Percentiles rank a stretch among this genome's conserved stretches.
These are phyloP conservation scores for Labeo catla DNA, from an alignment of 2,113 vertebrate species.

Conservation along the genomic window DNA sequence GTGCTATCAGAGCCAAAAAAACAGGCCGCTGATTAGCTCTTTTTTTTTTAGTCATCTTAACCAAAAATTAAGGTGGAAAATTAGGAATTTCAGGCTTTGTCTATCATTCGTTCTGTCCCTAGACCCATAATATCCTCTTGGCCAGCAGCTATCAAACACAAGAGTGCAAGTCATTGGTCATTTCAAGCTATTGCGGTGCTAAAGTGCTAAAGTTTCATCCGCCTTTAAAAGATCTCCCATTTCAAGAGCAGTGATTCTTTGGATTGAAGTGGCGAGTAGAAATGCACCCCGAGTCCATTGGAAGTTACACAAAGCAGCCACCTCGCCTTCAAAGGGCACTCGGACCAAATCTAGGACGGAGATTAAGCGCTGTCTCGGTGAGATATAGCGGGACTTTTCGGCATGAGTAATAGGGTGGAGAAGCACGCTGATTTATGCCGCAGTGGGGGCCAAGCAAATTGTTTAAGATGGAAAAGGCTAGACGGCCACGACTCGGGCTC, in stretches of 20 bases:
- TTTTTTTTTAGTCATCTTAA: constrained; percentile 2
- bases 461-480: constrained; percentile 49
- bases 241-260: constrained; percentile 34
- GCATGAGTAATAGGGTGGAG: constrained; percentile 60
- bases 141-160: constrained; percentile 24
- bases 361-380: constrained; percentile 60
- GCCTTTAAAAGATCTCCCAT: constrained; percentile 12
- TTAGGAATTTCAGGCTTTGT: neutral
- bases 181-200: constrained; percentile 5
- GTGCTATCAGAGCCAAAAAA: constrained; percentile 31
- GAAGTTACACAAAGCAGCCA: constrained; percentile 74
- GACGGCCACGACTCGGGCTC: constrained; percentile 27
- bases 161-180: constrained; percentile 19
- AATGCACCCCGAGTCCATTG: constrained; percentile 58
- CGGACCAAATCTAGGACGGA: constrained; percentile 60
- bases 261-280: constrained; percentile 55
- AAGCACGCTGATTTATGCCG: constrained; percentile 57
- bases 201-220: constrained; percentile 5
- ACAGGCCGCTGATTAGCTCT: neutral
- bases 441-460: constrained; percentile 56
- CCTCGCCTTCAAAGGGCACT: constrained; percentile 70
- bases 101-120: neutral
- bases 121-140: neutral
- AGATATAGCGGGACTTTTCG: constrained; percentile 63
- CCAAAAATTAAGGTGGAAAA: neutral